Evolutionary conservation across 35 echinoderm and acorn worm genomes (phyloP).

Genomic region (Amphiura filiformis): DNA sequence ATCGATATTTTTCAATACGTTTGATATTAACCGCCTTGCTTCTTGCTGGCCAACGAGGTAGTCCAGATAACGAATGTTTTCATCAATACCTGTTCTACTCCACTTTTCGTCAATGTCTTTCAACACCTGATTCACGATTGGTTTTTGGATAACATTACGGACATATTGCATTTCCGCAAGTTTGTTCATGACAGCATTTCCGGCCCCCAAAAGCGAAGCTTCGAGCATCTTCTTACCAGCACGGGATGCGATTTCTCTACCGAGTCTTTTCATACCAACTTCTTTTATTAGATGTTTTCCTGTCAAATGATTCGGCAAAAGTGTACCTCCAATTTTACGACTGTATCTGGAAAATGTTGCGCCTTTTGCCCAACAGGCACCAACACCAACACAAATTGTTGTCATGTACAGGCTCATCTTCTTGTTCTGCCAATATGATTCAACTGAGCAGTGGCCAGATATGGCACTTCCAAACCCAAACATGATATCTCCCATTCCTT

Average conservation of each 20-base stretch:
- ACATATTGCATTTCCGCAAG: too few relatives aligned
- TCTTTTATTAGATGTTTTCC: background rate
- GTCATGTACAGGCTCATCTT: background rate
- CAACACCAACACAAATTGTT: background rate
- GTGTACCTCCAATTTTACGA: background rate
- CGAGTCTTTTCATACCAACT: background rate
- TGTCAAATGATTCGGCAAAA: background rate
- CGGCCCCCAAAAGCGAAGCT: background rate
- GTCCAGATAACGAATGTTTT: too few relatives aligned
- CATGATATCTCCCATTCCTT: background rate
- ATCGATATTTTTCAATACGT: too few relatives aligned
- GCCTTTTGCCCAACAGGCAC: background rate
- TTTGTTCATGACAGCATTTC: too few relatives aligned
- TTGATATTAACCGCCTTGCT: too few relatives aligned
- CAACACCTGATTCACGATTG: too few relatives aligned
- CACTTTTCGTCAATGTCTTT: too few relatives aligned
- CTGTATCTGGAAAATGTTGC: background rate
- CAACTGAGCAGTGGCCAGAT: background rate
- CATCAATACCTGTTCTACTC: too few relatives aligned
- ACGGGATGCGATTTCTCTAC: background rate
- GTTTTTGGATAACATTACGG: too few relatives aligned
- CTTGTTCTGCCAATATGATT: background rate
- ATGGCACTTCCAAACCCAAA: background rate
- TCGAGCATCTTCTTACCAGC: background rate
- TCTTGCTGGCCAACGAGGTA: too few relatives aligned